A percentile compares a stretch with the other conserved stretches of the same genome.
Evolutionary conservation across 53 echinoderm and acorn worm species (phyloP).

Genomic region (Hippasteria phrygiana): DNA sequence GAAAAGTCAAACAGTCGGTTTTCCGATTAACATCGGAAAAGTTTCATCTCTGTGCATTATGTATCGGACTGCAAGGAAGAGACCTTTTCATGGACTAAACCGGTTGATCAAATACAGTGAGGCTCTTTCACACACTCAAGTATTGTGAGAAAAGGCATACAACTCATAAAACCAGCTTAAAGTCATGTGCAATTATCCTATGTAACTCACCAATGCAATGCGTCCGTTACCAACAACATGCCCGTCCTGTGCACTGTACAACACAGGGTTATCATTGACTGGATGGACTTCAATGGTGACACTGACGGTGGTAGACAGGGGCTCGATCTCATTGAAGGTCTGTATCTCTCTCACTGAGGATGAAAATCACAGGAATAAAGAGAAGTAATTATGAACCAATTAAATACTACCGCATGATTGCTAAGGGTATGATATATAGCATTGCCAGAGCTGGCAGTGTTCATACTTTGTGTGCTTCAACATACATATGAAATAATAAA

Average conservation of each 20-base stretch:
- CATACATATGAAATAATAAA: background rate
- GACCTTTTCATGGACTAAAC: no score
- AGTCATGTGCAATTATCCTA: background rate
- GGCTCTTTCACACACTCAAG: background rate
- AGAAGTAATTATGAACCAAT: background rate
- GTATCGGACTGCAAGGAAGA: no score
- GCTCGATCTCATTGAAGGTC: conserved; percentile 11
- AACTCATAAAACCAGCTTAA: background rate
- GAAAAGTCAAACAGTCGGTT: no score
- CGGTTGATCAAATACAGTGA: no score
- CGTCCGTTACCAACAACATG: conserved; percentile 41
- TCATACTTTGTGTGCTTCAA: background rate
- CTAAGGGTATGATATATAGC: background rate
- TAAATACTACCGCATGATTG: background rate
- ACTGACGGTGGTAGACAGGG: conserved; percentile 8
- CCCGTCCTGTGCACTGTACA: conserved; percentile 38
- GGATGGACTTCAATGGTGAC: conserved; percentile 25
- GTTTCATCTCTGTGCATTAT: no score
- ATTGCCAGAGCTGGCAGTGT: no score
- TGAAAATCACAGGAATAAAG: background rate
- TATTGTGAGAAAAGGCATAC: background rate
- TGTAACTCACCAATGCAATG: conserved; percentile 35
- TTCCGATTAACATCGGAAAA: no score
- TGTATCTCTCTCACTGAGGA: conserved; percentile 44
- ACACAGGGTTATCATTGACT: conserved; percentile 49